Percentiles rank a stretch among this genome's conserved stretches.
Conservation (phyloP, 2,888 invertebrate genomes). For the Philopedon plagiatum region DNA sequence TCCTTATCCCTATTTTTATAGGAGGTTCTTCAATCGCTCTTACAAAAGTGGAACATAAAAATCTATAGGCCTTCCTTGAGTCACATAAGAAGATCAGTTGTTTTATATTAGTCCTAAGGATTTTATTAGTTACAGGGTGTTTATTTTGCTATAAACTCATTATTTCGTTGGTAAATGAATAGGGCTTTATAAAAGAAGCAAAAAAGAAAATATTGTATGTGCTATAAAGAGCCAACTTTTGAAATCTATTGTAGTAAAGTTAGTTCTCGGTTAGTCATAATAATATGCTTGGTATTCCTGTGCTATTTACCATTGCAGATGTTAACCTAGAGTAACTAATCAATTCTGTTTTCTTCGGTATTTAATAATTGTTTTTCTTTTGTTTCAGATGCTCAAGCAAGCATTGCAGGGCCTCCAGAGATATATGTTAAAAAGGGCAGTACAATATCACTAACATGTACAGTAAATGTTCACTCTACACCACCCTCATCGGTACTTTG, state of each 20-base stretch:
- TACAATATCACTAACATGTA: slow-evolving; percentile 90
- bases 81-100: slow-evolving; percentile 1
- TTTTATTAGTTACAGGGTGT: slow-evolving; percentile 4
- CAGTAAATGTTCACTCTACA: slow-evolving; percentile 88
- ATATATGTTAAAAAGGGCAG: slow-evolving; percentile 92
- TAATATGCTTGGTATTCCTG: too few species aligned
- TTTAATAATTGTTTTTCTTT: slow-evolving; percentile 8
- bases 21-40: slow-evolving; percentile 1
- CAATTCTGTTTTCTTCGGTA: too few species aligned
- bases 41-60: slow-evolving; percentile 10
- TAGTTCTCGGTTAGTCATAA: too few species aligned
- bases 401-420: slow-evolving; percentile 88
- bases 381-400: slow-evolving; percentile 86
- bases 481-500: slow-evolving; percentile 85
- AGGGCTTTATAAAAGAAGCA: too few species aligned
- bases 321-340: too few species aligned
- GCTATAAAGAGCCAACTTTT: too few species aligned
- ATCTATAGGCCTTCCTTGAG: neutral
- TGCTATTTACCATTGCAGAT: too few species aligned
- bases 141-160: neutral
- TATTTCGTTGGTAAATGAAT: too few species aligned
- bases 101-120: slow-evolving; percentile 1
- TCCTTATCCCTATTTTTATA: slow-evolving; percentile 5
- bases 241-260: too few species aligned
- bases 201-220: too few species aligned